Evolutionary conservation across 2,888 invertebrate genomes (phyloP).

Genomic region (Euplagia quadripunctaria): DNA sequence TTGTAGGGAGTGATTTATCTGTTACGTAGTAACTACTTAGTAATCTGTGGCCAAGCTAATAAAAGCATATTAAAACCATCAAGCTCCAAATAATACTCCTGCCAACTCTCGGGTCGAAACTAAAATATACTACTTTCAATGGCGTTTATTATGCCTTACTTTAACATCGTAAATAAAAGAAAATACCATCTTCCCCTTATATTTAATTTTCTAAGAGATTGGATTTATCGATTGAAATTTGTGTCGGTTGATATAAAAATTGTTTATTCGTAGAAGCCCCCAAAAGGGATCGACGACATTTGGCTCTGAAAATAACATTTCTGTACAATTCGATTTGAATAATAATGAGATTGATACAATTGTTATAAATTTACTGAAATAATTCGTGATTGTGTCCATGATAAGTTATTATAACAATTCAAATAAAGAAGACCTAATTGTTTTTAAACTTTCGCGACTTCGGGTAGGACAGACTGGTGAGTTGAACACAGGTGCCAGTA

Average conservation of each 20-base stretch:
- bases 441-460: not conserved
- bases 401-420: not conserved
- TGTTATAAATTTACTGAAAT: not conserved
- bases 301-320: slow-evolving; percentile 13
- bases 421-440: not conserved
- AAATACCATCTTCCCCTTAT: not conserved
- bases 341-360: not conserved
- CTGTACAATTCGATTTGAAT: not conserved
- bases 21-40: no score
- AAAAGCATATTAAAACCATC: no score
- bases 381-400: not conserved
- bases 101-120: not conserved
- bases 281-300: not conserved
- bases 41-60: no score
- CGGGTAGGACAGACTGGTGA: no score
- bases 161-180: not conserved
- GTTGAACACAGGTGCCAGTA: no score
- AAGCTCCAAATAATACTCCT: no score
- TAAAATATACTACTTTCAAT: no score
- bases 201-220: slow-evolving; percentile 31
- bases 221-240: slow-evolving; percentile 42
- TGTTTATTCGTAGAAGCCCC: slow-evolving; percentile 31
- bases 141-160: no score
- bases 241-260: slow-evolving; percentile 37
- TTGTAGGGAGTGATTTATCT: no score